Evolutionary conservation across 2,888 invertebrate genomes (phyloP).

Genomic region (Amiota mariae): DNA sequence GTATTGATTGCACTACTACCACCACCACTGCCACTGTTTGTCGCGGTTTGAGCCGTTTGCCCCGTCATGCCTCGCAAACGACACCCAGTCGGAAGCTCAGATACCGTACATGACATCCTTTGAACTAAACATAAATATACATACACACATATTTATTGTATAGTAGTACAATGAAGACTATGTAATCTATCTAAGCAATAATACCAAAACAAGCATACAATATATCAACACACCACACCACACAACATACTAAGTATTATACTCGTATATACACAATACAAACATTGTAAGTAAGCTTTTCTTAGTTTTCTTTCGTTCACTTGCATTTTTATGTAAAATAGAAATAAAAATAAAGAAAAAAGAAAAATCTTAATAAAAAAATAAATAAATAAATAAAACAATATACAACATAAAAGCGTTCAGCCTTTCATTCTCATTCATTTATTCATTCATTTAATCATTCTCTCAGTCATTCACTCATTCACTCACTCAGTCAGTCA

Average conservation of each 20-base stretch:
- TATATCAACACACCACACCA: too few relatives aligned
- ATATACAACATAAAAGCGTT: background rate
- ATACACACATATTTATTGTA: background rate
- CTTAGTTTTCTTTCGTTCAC: too few relatives aligned
- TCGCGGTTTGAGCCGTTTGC: slow-evolving; percentile 41
- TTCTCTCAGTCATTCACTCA: background rate
- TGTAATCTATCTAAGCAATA: too few relatives aligned
- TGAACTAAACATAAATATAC: slow-evolving; percentile 27
- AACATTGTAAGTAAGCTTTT: too few relatives aligned
- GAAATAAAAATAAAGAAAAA: background rate
- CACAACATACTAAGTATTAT: too few relatives aligned
- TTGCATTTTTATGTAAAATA: too few relatives aligned
- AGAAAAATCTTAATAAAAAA: slow-evolving; percentile 6
- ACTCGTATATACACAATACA: too few relatives aligned
- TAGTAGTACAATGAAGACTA: too few relatives aligned
- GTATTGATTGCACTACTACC: slow-evolving; percentile 66
- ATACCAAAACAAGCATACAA: too few relatives aligned
- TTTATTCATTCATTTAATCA: too few relatives aligned
- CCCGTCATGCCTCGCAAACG: slow-evolving; percentile 73
- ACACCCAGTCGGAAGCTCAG: slow-evolving; percentile 74
- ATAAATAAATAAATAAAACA: slow-evolving; percentile 7
- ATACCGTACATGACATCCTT: slow-evolving; percentile 78
- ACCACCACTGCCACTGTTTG: slow-evolving; percentile 53
- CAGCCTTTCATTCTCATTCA: background rate
- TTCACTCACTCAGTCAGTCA: background rate